Conservation (phyloP, 37 sponge, comb jelly and placozoan genomes). For the Cladorhizidae sp. region DNA sequence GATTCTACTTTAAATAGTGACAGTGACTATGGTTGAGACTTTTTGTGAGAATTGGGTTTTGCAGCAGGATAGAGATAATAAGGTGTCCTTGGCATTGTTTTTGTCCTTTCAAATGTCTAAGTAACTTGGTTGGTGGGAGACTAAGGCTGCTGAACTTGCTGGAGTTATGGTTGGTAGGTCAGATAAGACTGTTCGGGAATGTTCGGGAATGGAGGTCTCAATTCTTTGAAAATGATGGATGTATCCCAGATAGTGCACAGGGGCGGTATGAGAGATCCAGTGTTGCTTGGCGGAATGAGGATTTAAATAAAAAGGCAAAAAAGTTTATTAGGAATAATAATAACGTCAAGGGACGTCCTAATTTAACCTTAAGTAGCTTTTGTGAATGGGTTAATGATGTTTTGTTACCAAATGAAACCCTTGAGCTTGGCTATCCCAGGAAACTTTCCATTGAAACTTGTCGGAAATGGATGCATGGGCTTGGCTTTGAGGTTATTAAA, state of each 20-base stretch:
- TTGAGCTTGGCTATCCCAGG: constrained; percentile 46
- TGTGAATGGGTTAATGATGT: constrained; percentile 61
- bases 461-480: constrained; percentile 49
- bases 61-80: constrained; percentile 27
- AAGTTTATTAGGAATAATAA: constrained; percentile 30
- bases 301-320: constrained; percentile 29
- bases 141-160: constrained; percentile 61
- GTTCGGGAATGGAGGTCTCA: too few species aligned
- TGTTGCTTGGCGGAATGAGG: constrained; percentile 31
- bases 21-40: constrained; percentile 10
- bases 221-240: constrained; percentile 23
- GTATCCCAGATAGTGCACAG: constrained; percentile 30
- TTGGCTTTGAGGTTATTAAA: constrained; percentile 63
- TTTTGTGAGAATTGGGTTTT: constrained; percentile 54
- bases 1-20: constrained; percentile 33
- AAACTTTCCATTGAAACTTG: constrained; percentile 46
- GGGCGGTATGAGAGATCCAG: constrained; percentile 50
- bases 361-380: constrained; percentile 32
- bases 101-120: constrained; percentile 27
- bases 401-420: constrained; percentile 24
- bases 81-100: constrained; percentile 45
- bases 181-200: constrained; percentile 39
- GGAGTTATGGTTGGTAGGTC: constrained; percentile 46
- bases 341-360: constrained; percentile 39
- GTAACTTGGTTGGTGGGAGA: constrained; percentile 5